Evolutionary conservation across 2,797 vertebrate species (phyloP), one percentile per base, ranked within the genome.

Genomic region (Pseudocheirus occidentalis): DNA sequence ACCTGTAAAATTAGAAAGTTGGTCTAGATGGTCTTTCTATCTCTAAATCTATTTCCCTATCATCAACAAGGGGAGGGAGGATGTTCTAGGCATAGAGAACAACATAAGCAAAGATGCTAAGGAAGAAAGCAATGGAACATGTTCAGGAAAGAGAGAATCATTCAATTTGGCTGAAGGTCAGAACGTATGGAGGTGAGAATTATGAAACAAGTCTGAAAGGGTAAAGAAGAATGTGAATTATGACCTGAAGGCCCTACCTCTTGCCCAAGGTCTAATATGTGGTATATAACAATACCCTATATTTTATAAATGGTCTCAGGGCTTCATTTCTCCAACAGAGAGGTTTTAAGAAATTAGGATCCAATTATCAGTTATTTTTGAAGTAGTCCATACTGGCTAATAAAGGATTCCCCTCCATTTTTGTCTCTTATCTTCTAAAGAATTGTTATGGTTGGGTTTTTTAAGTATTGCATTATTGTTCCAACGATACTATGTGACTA

Each of bases 311-410:
- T 14, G 2, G 89, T 91, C 92, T 57, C 54, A 46, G 58, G 93
- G 57, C 53, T 0, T 0, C 12, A 91, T 56, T 62, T n/a, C 94
- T 6, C 91, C 89, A 56, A 90, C 2, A 53, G 50, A 92, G 46
- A 96, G 29, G 54, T 93, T 28, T 29, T 93, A 46, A 27, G 91
- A 94, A 90, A 53, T 81, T 92, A 50, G 13, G n/a, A 95, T 56
- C 90, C 13, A 53, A 54, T 91, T 92, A 31, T 89, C 46, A n/a
- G 12, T 40, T 87, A 91, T 93, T 97, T 95, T 90, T 55, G 62
- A 90, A 93, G 73, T 59, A 58, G 5, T 21, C 40, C 55, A 5
- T 53, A 94, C 89, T 40, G 12, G 31, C 56, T 87, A 14, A 5
- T 53, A 54, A 87, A 31, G 12, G 28, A 1, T 58, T 92, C 56